Evolutionary conservation across 2,888 invertebrate genomes (phyloP), one percentile per base, ranked within the genome.

Genomic region (Limnephilus rhombicus): DNA sequence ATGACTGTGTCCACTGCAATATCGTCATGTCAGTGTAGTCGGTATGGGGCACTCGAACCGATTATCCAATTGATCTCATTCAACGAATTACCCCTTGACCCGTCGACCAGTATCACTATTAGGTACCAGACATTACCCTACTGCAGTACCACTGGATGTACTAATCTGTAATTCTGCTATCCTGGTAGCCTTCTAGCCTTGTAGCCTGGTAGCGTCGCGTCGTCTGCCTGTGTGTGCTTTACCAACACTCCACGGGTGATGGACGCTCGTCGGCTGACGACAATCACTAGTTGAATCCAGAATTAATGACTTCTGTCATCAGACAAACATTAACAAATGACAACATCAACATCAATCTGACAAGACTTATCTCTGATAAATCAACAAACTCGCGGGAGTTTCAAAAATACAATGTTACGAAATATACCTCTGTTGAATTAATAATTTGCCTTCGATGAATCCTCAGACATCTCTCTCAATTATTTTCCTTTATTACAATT

Each of bases 51-150:
- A 88, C 91, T 91, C 91, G 41, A 81, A 91, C 45, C 88, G 88
- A 91, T 91, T 91, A 91, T 88, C 91, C 82, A 91, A 91, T 91
- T 91, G 81, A 86, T 86, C 82, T 45, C 82, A 45, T 45, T 91
- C 49, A 81, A 91, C 87, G 37, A 88, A 91, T 91, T 82, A 68
- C 53, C 87, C 87, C 86, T 91, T 91, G 90, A 91, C 90, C 90
- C 83, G 29, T 53, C 83, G 29, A 45, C 83, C 29, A 68, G 68
- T 24, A 68, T 24, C 68, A 68, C n/a, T n/a, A 68, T n/a, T 68
- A 68, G 68, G 68, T 68, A 68, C 68, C 68, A n/a, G n/a, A 24
- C 24, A 68, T 24, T 68, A 24, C 24, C 24, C 24, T n/a, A 24
- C 68, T 68, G 68, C 24, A 68, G 1, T 68, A 49, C 13, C 49